Evolutionary conservation across 2,888 invertebrate genomes (phyloP).

Genomic region (Callyntrura guangdongensis): DNA sequence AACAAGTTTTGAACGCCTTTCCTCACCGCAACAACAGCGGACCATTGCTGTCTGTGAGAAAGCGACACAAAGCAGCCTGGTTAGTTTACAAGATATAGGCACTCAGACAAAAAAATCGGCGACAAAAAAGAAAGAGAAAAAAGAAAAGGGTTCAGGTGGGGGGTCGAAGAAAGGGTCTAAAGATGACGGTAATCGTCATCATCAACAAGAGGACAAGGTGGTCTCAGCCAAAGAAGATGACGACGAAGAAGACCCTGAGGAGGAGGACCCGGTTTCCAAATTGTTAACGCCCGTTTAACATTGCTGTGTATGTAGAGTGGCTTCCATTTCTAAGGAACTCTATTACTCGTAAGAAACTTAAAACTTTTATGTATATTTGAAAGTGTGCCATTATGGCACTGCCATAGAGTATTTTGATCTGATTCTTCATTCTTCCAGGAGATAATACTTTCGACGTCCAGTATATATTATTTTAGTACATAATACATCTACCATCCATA

Average conservation of each 20-base stretch:
- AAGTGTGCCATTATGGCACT: too few relatives aligned
- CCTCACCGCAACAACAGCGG: conserved; percentile 27
- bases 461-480: too few relatives aligned
- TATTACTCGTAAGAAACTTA: too few relatives aligned
- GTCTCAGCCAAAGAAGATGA: conserved; percentile 45
- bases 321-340: too few relatives aligned
- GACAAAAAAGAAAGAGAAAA: conserved; percentile 82
- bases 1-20: conserved; percentile 82
- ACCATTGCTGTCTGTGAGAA: conserved; percentile 80
- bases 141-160: conserved; percentile 56
- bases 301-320: too few relatives aligned
- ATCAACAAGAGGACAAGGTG: not conserved
- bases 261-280: conserved; percentile 82
- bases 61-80: conserved; percentile 78
- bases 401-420: too few relatives aligned
- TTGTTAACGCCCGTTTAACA: conserved; percentile 80
- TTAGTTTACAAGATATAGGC: conserved; percentile 81
- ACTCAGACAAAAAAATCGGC: conserved; percentile 84
- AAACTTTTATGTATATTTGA: too few relatives aligned
- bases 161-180: not conserved
- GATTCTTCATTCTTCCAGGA: too few relatives aligned
- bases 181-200: not conserved
- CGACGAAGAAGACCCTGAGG: conserved; percentile 56
- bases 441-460: too few relatives aligned
- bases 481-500: too few relatives aligned